A percentile compares a stretch with the other conserved stretches of the same genome.
Conservation (phyloP, 2,888 invertebrate species). For the Globia sparganii region DNA sequence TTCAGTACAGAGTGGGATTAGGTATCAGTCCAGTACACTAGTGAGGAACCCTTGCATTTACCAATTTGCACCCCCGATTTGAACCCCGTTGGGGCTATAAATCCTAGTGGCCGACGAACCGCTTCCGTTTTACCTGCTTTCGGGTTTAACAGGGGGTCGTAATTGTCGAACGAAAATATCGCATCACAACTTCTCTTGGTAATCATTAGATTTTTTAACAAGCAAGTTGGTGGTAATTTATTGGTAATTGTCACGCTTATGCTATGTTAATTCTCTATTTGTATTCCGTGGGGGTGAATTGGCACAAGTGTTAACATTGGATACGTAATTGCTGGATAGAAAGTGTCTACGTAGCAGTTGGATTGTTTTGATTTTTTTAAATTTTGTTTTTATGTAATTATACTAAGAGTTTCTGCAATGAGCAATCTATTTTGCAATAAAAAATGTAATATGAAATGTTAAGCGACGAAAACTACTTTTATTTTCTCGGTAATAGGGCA, state of each 20-base stretch:
- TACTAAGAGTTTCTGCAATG: neutral
- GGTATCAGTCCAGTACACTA: conserved; percentile 55
- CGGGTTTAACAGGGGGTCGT: conserved; percentile 75
- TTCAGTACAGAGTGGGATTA: conserved; percentile 53
- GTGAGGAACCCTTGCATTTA: conserved; percentile 72
- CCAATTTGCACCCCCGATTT: conserved; percentile 76
- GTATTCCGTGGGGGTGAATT: conserved; percentile 50
- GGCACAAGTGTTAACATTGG: conserved; percentile 51
- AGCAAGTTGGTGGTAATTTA: conserved; percentile 60
- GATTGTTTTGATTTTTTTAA: neutral
- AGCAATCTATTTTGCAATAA: neutral
- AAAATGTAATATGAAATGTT: neutral
- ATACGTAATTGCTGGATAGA: conserved; percentile 34
- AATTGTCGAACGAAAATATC: conserved; percentile 72
- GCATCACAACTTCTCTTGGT: conserved; percentile 73
- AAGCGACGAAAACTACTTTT: neutral
- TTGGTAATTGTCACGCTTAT: conserved; percentile 58
- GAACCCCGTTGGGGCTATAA: conserved; percentile 64
- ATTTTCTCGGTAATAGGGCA: neutral
- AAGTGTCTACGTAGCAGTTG: conserved; percentile 17
- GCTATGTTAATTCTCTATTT: conserved; percentile 54
- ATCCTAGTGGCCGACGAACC: conserved; percentile 84
- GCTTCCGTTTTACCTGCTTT: conserved; percentile 85
- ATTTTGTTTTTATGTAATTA: neutral
- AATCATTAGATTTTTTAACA: conserved; percentile 67